Percentiles rank a stretch among this genome's conserved stretches.
Conservation (phyloP, 1,140 invertebrate genomes). For the Drosophila albomicans region DNA sequence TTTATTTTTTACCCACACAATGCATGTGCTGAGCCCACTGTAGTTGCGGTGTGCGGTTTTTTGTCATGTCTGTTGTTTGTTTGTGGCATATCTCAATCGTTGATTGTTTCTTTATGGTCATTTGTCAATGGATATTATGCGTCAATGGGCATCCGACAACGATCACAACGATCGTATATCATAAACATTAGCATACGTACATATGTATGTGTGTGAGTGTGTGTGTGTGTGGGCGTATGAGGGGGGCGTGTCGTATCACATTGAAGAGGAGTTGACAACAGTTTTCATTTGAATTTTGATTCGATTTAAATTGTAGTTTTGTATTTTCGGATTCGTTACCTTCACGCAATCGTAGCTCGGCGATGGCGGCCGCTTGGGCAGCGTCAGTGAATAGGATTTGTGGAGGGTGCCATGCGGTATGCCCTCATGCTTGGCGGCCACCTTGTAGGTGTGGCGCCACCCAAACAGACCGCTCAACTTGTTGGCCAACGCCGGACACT, state of each 20-base stretch:
- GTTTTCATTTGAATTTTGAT: not conserved
- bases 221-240: not conserved
- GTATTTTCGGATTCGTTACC: conserved; percentile 43
- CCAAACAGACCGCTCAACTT: conserved; percentile 90
- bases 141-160: conserved; percentile 29
- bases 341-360: conserved; percentile 67
- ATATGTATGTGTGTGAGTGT: conserved; percentile 6
- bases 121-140: conserved; percentile 74
- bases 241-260: conserved; percentile 18
- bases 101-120: conserved; percentile 56
- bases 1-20: not conserved
- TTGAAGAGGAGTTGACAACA: not conserved
- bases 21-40: conserved; percentile 3
- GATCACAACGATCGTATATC: conserved; percentile 54
- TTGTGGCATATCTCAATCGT: conserved; percentile 23
- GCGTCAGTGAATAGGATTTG: conserved; percentile 84
- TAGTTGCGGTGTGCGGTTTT: conserved; percentile 2
- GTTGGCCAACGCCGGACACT: conserved; percentile 88
- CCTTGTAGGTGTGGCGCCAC: conserved; percentile 91
- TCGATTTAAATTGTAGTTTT: conserved; percentile 1
- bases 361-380: conserved; percentile 77
- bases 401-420: conserved; percentile 86
- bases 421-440: conserved; percentile 89
- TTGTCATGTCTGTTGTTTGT: not conserved
- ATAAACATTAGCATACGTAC: conserved; percentile 39